Percentiles rank a stretch among this genome's conserved stretches.
Conservation (phyloP, 2,113 vertebrate genomes). For the Thalassarche chlororhynchos region DNA sequence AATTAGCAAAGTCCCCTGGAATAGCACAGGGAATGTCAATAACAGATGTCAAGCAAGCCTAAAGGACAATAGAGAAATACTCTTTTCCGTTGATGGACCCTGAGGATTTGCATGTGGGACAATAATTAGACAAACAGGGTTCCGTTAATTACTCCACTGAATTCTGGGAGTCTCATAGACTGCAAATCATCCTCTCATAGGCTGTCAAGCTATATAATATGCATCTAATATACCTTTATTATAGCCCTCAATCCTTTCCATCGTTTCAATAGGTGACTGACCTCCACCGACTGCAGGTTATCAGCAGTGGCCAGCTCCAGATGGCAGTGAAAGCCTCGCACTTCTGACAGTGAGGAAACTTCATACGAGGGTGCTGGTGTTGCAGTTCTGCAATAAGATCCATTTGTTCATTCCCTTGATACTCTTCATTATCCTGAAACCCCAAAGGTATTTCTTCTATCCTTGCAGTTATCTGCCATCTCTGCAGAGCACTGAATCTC, state of each 20-base stretch:
- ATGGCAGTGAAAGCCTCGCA: rapidly evolving
- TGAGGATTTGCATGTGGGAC: not conserved
- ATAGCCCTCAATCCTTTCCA: not conserved
- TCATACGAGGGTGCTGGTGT: rapidly evolving
- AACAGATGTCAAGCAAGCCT: not conserved
- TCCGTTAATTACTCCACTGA: not conserved
- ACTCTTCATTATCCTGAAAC: not conserved
- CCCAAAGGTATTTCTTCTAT: not conserved
- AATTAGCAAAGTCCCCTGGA: not conserved
- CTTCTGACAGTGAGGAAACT: not conserved
- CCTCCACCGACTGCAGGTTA: not conserved
- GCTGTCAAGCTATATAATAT: not conserved
- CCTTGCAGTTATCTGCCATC: not conserved
- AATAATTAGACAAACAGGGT: not conserved
- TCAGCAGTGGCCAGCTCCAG: not conserved
- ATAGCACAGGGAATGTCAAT: not conserved
- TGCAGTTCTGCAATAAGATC: not conserved
- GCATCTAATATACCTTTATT: not conserved
- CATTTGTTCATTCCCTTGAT: not conserved
- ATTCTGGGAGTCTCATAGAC: not conserved
- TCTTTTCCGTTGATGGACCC: not conserved
- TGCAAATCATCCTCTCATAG: not conserved
- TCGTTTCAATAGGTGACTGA: not conserved
- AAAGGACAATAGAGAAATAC: not conserved
- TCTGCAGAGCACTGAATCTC: not conserved